Base-by-base conservation (phyloP, 1,140 invertebrate species). In the Aplysia californica region DNA sequence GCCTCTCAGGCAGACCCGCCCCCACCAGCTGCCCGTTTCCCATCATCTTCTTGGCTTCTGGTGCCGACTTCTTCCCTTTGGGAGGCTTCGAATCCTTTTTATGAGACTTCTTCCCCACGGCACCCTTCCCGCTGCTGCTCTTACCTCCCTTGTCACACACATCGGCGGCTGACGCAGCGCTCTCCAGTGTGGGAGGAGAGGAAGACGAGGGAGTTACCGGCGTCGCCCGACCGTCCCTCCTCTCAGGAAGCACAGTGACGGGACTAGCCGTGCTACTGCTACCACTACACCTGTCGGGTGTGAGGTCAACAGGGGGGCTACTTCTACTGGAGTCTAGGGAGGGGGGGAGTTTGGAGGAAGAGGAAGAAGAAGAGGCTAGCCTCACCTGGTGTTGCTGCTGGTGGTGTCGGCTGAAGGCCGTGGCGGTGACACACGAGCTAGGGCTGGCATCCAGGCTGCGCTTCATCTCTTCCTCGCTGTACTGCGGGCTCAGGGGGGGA, bases 301-400 rank as follows among this genome's bases (percentile, higher is more conserved):
- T n/a, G n/a, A n/a, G 10, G 10, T 68, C 66, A 41, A 26, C 29
- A 1, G 50, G 10, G 6, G 66, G 39, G 50, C 66, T 68, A 44
- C 36, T 23, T 56, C 44, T 70, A 31, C 20, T 73, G 41, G 70
- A 73, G n/a, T n/a, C n/a, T n/a, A n/a, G n/a, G n/a, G n/a, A n/a
- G n/a, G 61, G 66, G 23, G 72, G 74, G 15, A 77, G 55, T 80
- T 44, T 76, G 38, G 72, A 38, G 65, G 75, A 64, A 69, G 38
- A 71, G 68, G 69, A 26, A 50, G 38, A 71, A 64, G 69, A 26
- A 50, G 68, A 36, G 66, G 58, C 15, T 64, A 74, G 68, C 69
- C 78, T 77, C 71, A 65, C 69, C 75, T 77, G 65, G 70, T 61
- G 64, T 67, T 66, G 69, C 74, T 75, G 79, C 72, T 64, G 58